These are phyloP conservation scores for Bathynomus jamesi DNA, from an alignment of 1,140 invertebrate genomes.

Conservation along the genomic window DNA sequence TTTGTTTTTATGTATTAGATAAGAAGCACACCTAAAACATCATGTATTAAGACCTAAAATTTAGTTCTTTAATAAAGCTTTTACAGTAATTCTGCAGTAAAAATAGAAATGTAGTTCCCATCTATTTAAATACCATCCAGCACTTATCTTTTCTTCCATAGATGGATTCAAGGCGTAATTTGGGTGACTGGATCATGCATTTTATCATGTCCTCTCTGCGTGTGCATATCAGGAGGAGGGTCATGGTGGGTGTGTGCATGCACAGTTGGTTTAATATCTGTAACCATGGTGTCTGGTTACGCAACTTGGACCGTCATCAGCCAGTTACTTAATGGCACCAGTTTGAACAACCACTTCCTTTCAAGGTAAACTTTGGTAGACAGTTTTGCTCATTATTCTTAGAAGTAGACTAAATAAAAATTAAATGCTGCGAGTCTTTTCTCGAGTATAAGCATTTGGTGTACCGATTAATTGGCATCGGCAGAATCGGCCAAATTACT, in stretches of 20 bases:
- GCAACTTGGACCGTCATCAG: neutral
- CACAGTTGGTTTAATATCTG: neutral
- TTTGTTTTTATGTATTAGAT: no score
- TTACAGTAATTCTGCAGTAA: no score
- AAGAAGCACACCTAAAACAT: no score
- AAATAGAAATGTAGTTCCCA: no score
- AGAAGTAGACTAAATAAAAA: neutral
- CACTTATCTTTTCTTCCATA: no score
- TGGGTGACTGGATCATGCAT: neutral
- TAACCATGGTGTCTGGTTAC: neutral
- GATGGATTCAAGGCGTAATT: neutral
- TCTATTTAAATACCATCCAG: no score
- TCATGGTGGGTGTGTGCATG: constrained; percentile 7
- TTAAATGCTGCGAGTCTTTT: no score
- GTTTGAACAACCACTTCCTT: neutral
- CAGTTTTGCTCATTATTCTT: neutral
- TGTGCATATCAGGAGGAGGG: constrained; percentile 1
- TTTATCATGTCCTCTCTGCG: neutral
- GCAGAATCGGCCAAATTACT: no score
- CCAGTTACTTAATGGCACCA: neutral
- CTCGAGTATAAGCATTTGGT: no score
- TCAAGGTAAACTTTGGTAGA: neutral
- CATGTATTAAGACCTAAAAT: no score
- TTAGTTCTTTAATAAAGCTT: no score
- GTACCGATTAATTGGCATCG: no score